Conservation (phyloP, 64 coral and sea anemone genomes). For the Hydrozoanthus tunicans region DNA sequence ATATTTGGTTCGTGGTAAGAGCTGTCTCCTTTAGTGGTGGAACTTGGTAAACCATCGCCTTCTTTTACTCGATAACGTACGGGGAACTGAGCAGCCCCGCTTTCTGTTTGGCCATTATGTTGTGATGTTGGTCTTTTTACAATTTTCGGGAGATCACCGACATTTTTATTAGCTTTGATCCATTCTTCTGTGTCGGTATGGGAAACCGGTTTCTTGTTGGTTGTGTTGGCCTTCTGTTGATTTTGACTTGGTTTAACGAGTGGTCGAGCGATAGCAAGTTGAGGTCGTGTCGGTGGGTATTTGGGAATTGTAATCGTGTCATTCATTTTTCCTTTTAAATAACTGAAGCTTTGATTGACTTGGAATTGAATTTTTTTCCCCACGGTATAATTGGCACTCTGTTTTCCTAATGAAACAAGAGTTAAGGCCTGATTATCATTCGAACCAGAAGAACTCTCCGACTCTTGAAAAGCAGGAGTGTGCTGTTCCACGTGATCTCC, state of each 20-base stretch:
- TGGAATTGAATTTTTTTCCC: no score
- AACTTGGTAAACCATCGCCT: background rate
- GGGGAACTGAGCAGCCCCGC: background rate
- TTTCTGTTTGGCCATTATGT: background rate
- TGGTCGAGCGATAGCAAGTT: slow-evolving; percentile 28
- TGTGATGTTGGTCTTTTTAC: background rate
- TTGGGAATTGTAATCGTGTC: background rate
- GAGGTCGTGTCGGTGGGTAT: slow-evolving; percentile 1
- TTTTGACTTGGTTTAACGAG: slow-evolving; percentile 34
- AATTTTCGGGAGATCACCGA: background rate
- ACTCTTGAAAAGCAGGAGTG: background rate
- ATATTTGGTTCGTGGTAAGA: background rate
- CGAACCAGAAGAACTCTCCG: background rate
- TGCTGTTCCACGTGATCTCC: background rate
- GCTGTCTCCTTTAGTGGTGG: background rate
- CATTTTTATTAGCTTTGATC: background rate
- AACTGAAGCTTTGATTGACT: background rate
- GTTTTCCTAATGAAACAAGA: background rate
- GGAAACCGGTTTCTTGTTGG: background rate
- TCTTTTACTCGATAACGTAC: background rate
- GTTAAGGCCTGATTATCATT: background rate
- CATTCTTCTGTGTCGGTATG: background rate
- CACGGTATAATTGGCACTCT: background rate
- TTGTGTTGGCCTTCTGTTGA: background rate
- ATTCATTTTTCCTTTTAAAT: background rate